Percentiles rank a stretch among this genome's conserved stretches.
Conservation (phyloP, 2,113 vertebrate species). For the Megaptera novaeangliae region DNA sequence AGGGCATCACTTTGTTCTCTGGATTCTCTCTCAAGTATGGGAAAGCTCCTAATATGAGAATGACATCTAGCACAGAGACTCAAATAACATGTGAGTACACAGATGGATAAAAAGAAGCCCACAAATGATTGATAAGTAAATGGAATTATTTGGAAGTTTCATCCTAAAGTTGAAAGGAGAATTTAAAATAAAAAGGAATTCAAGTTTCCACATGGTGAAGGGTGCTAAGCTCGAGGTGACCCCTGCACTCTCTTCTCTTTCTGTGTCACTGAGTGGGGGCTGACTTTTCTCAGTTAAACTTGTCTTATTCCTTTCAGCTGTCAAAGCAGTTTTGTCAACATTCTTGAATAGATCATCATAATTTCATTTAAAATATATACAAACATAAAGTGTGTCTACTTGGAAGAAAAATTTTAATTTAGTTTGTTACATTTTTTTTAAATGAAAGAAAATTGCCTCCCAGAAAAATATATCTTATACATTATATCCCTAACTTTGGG, state of each 20-base stretch:
- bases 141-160: neutral
- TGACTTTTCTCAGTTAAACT: slow-evolving; percentile 48
- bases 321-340: slow-evolving; percentile 67
- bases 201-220: slow-evolving; percentile 26
- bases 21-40: neutral
- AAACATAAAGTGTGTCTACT: slow-evolving; percentile 39
- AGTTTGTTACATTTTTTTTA: neutral
- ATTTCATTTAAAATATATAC: slow-evolving; percentile 40
- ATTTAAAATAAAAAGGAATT: slow-evolving; percentile 38
- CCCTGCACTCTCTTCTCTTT: neutral
- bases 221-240: neutral
- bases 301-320: slow-evolving; percentile 52
- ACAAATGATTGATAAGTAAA: neutral
- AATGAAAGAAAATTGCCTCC: neutral
- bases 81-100: neutral
- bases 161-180: neutral
- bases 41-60: neutral
- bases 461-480: neutral
- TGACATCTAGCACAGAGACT: neutral
- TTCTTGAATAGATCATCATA: slow-evolving; percentile 30
- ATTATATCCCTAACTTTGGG: neutral
- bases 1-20: neutral
- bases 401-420: slow-evolving; percentile 15
- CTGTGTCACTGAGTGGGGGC: neutral
- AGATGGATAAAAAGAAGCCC: neutral